phyloP scores from a whole-genome alignment of 1,140 invertebrate species.

The Drosophila willistoni region DNA sequence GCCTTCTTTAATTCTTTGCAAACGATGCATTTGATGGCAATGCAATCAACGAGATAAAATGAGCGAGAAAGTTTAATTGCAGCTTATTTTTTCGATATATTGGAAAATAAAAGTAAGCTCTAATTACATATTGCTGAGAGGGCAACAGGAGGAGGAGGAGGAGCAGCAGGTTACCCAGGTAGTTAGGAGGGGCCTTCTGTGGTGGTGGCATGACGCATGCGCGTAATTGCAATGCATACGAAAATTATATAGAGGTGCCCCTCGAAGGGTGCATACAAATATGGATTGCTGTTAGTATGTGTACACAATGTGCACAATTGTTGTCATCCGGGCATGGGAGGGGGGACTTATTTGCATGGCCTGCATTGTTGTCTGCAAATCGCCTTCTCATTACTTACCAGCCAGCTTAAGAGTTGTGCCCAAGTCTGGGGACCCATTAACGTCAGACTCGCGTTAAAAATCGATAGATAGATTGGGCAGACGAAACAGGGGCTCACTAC shows the following conservation, averaged over 20 bases:
- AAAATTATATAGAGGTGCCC: constrained; percentile 35
- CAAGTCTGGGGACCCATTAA: constrained; percentile 62
- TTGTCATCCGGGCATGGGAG: constrained; percentile 2
- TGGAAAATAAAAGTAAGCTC: constrained; percentile 59
- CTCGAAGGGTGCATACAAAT: constrained; percentile 4
- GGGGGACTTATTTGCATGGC: constrained; percentile 51
- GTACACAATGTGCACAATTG: constrained; percentile 19
- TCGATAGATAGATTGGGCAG: constrained; percentile 76
- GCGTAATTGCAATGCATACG: constrained; percentile 66
- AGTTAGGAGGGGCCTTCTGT: constrained; percentile 3
- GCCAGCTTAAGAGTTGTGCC: constrained; percentile 7
- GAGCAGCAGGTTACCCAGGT: not conserved
- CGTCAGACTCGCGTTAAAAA: constrained; percentile 82
- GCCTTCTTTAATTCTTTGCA: constrained; percentile 54
- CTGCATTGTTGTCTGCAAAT: constrained; percentile 57
- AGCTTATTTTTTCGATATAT: constrained; percentile 45
- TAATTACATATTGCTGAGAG: constrained; percentile 54
- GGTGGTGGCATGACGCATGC: constrained; percentile 68
- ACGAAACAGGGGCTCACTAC: constrained; percentile 17
- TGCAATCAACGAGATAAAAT: not conserved
- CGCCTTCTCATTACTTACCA: constrained; percentile 64
- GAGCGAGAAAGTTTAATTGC: constrained; percentile 77
- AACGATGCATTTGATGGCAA: constrained; percentile 64
- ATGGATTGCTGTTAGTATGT: not conserved
- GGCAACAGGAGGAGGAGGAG: not conserved